Evolutionary conservation across 2,888 invertebrate species (phyloP).

Genomic region (Heliconius sara): DNA sequence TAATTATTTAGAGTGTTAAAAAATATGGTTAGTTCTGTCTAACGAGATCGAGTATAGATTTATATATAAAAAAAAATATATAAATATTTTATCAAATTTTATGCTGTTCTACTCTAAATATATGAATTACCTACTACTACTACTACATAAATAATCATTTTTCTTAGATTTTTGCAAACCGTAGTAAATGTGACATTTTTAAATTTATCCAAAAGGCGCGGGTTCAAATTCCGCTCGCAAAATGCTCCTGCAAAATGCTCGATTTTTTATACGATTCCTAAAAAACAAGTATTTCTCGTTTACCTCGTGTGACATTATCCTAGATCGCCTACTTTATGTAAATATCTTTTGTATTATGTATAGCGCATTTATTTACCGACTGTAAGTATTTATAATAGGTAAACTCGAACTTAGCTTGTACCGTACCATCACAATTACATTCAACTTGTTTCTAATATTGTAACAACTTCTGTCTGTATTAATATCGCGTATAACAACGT

Average conservation of each 20-base stretch:
- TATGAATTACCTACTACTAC: no score
- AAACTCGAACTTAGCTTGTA: slow-evolving; percentile 59
- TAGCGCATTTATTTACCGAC: slow-evolving; percentile 80
- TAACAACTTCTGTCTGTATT: slow-evolving; percentile 68
- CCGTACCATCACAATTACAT: slow-evolving; percentile 52
- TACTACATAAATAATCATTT: no score
- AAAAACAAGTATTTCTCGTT: neutral
- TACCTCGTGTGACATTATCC: slow-evolving; percentile 14
- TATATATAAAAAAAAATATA: neutral
- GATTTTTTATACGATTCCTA: neutral
- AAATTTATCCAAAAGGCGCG: no score
- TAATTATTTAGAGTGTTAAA: no score
- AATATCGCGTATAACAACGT: slow-evolving; percentile 78
- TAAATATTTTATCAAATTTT: neutral
- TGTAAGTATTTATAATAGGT: slow-evolving; percentile 72
- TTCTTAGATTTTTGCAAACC: no score
- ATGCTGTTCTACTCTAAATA: neutral
- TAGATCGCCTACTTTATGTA: slow-evolving; percentile 58
- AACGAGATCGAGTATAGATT: no score
- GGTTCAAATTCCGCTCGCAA: neutral
- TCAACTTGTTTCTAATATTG: slow-evolving; percentile 56
- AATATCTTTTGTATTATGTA: slow-evolving; percentile 74
- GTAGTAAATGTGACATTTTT: no score
- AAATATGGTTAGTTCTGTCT: no score
- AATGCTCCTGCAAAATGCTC: no score